Evolutionary conservation across 1,140 invertebrate species (phyloP).

Genomic region (Ctenoplectra terminalis): DNA sequence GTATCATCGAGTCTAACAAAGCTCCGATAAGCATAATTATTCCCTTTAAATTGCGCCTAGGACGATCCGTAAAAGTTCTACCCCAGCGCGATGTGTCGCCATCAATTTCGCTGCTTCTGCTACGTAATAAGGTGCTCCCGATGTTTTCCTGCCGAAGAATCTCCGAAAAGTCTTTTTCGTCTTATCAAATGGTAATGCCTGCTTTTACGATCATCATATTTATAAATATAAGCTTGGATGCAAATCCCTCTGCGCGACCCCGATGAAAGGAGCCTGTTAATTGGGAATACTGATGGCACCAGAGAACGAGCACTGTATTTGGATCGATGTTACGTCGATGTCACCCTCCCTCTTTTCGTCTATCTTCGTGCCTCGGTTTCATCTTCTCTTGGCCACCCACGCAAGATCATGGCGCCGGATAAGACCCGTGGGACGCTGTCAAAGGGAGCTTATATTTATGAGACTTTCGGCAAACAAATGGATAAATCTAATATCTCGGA

Average conservation of each 20-base stretch:
- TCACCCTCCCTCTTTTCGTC: slow-evolving; percentile 38
- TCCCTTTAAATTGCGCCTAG: slow-evolving; percentile 68
- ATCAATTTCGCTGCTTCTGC: slow-evolving; percentile 64
- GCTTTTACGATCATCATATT: slow-evolving; percentile 74
- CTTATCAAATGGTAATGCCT: slow-evolving; percentile 66
- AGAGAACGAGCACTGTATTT: slow-evolving; percentile 69
- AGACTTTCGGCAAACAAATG: slow-evolving; percentile 83
- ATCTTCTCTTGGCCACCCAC: slow-evolving; percentile 65
- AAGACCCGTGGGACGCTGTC: slow-evolving; percentile 79
- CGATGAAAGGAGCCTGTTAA: slow-evolving; percentile 80
- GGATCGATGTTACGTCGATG: slow-evolving; percentile 74
- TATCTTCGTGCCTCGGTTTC: slow-evolving; percentile 45
- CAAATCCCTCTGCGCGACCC: slow-evolving; percentile 48
- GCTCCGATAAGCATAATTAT: slow-evolving; percentile 66
- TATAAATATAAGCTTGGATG: slow-evolving; percentile 72
- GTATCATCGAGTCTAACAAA: neutral
- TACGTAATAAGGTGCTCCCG: slow-evolving; percentile 43
- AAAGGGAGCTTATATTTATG: slow-evolving; percentile 83
- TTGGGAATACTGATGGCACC: slow-evolving; percentile 81
- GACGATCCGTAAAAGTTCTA: slow-evolving; percentile 64
- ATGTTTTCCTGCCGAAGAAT: slow-evolving; percentile 2
- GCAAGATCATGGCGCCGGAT: slow-evolving; percentile 78
- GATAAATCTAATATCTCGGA: slow-evolving; percentile 82
- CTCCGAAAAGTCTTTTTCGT: slow-evolving; percentile 57
- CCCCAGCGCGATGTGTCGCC: slow-evolving; percentile 52